Percentiles rank a stretch among this genome's conserved stretches.
These are phyloP conservation scores for Cryptoblepharus egeriae DNA, from an alignment of 2,797 vertebrate genomes.

Conservation along the genomic window DNA sequence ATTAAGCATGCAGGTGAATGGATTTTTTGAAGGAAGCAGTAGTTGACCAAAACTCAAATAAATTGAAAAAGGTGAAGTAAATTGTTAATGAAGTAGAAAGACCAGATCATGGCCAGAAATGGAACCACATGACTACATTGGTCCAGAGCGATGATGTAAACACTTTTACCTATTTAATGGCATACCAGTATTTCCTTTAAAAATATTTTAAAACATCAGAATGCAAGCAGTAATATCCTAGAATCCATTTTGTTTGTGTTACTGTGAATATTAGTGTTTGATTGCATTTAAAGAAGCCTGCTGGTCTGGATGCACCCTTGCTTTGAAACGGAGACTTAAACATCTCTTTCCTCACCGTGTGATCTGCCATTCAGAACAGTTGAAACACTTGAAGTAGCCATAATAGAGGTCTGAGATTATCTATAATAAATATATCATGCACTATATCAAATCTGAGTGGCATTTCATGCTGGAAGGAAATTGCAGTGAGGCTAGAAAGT, in stretches of 20 bases:
- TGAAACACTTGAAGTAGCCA: slow-evolving; percentile 8
- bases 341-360: slow-evolving; percentile 4
- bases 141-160: neutral
- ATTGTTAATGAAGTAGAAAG: neutral
- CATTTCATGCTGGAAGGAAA: slow-evolving; percentile 11
- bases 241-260: too few species aligned
- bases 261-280: neutral
- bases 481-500: neutral
- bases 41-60: neutral
- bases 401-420: neutral
- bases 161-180: neutral
- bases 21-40: too few species aligned
- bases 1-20: neutral
- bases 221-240: neutral
- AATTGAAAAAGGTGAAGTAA: neutral
- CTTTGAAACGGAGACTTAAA: slow-evolving; percentile 2
- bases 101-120: neutral
- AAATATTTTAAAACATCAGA: neutral
- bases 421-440: slow-evolving; percentile 6
- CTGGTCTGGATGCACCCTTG: neutral
- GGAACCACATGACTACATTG: too few species aligned
- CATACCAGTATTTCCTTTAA: neutral
- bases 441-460: slow-evolving; percentile 18
- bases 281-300: neutral
- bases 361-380: slow-evolving; percentile 23